Evolutionary conservation across 1,140 invertebrate genomes (phyloP).

Genomic region (Danaus melanippus): DNA sequence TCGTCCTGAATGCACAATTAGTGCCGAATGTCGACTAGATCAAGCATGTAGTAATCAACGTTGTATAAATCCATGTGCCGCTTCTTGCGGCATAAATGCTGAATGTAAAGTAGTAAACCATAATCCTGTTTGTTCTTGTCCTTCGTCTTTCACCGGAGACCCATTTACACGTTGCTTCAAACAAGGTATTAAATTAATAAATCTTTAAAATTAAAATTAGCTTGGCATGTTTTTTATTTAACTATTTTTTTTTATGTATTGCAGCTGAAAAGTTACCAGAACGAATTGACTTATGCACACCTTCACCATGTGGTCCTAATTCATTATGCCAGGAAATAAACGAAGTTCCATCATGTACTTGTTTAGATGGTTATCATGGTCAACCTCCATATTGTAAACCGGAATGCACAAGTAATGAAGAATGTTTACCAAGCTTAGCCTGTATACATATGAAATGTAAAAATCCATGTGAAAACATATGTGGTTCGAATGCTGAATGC

Average conservation of each 20-base stretch:
- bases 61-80: slow-evolving; percentile 76
- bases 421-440: slow-evolving; percentile 81
- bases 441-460: slow-evolving; percentile 82
- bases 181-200: slow-evolving; percentile 65
- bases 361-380: slow-evolving; percentile 83
- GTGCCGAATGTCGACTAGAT: slow-evolving; percentile 73
- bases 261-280: slow-evolving; percentile 57
- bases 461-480: slow-evolving; percentile 80
- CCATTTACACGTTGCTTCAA: slow-evolving; percentile 75
- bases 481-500: slow-evolving; percentile 80
- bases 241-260: slow-evolving; percentile 17
- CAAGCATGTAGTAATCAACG: slow-evolving; percentile 75
- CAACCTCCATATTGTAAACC: slow-evolving; percentile 83
- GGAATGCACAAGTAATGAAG: slow-evolving; percentile 83
- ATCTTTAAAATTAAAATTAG: too few species aligned
- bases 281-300: slow-evolving; percentile 78
- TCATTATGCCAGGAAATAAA: slow-evolving; percentile 82
- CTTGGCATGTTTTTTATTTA: not conserved
- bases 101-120: slow-evolving; percentile 79
- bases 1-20: slow-evolving; percentile 74
- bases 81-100: slow-evolving; percentile 76
- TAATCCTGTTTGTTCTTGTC: slow-evolving; percentile 78
- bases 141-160: slow-evolving; percentile 73
- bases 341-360: slow-evolving; percentile 82
- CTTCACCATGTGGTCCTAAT: slow-evolving; percentile 87